Evolutionary conservation across 2,113 vertebrate species (phyloP).

Genomic region (Melanerpes formicivorus): DNA sequence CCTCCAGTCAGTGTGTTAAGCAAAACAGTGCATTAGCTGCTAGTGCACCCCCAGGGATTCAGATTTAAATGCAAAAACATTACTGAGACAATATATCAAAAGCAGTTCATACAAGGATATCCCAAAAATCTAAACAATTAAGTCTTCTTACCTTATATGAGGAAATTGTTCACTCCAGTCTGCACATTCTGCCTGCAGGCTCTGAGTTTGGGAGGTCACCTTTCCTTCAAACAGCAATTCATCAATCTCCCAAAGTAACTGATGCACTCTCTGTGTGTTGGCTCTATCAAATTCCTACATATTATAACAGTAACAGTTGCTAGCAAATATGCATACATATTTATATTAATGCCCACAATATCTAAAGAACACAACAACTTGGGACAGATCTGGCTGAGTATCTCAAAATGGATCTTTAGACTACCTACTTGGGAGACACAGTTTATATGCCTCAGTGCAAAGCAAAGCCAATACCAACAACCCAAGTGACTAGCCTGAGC

Average conservation of each 20-base stretch:
- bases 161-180: conserved; percentile 82
- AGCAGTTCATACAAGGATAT: neutral
- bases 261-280: conserved; percentile 80
- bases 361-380: neutral
- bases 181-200: conserved; percentile 77
- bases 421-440: neutral
- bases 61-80: neutral
- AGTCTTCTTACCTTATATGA: conserved; percentile 79
- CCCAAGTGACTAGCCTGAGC: neutral
- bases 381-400: neutral
- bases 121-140: neutral
- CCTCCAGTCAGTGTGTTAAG: neutral
- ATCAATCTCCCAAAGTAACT: conserved; percentile 84
- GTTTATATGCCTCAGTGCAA: neutral
- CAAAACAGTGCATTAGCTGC: neutral
- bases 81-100: neutral
- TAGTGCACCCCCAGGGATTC: neutral
- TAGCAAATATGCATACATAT: neutral
- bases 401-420: neutral
- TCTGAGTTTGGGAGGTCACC: conserved; percentile 75
- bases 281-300: conserved; percentile 84
- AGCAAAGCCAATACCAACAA: neutral
- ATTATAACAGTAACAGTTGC: neutral
- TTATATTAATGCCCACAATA: neutral
- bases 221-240: conserved; percentile 88